Evolutionary conservation across 2,113 vertebrate genomes (phyloP), one percentile per base, ranked within the genome.

Genomic region (Nanorana parkeri): DNA sequence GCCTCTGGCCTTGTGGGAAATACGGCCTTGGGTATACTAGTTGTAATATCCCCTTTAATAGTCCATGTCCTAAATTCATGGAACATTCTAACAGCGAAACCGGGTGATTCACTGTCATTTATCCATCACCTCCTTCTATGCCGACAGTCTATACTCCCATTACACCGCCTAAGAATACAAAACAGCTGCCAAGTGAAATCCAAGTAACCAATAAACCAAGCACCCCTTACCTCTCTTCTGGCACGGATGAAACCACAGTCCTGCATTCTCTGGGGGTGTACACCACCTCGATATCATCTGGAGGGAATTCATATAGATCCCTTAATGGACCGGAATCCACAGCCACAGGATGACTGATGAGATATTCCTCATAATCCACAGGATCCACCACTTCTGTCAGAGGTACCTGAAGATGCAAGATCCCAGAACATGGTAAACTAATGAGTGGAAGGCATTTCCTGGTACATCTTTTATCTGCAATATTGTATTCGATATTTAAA

Each of bases 311-410:
- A 6, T 96, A 92, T 87, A 99, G 90, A 85, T 98, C 98, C 84
- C 96, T 89, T 81, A 99, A 88, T 17, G 96, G 97, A 19, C 97
- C 97, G 0, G 96, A 95, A 84, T 99, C 97, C 75, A 95, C 86
- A 0, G 95, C 85, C 29, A 96, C 91, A 0, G 96, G 94, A 86
- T 99, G 97, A 41, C 94, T 95, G 72, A 84, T 89, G 86, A 99
- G 94, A 87, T 99, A 99, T 3, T 99, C 97, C 89, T 99, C 98
- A 90, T 97, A 91, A 85, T 99, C 97, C 87, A 99, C 95, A 0
- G 98, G 96, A 51, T 99, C 98, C 85, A 99, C 96, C 0, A 96
- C 93, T 90, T 99, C 97, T 0, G 96, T 99, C 85, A 99, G 95
- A 0, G 98, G 98, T 78, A 99, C 95, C 98, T 99, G 84, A 86